Evolutionary conservation across 2,113 vertebrate species (phyloP).

Genomic region (Crotalus helleri): DNA sequence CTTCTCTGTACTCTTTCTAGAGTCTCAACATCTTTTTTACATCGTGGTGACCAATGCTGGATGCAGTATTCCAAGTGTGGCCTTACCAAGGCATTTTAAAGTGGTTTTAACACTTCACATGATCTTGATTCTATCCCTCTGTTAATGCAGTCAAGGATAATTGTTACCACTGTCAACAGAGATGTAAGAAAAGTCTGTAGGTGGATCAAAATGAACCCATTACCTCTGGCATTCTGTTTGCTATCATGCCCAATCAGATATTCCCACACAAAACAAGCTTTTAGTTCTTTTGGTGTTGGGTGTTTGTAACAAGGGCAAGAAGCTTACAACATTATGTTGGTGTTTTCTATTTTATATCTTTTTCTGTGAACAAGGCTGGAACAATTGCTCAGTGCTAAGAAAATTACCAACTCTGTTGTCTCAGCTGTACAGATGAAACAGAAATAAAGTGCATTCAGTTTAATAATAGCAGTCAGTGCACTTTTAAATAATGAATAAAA

Average conservation of each 20-base stretch:
- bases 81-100: too few relatives aligned
- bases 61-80: too few relatives aligned
- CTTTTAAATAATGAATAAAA: background rate
- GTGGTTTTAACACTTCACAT: too few relatives aligned
- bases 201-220: background rate
- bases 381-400: background rate
- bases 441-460: background rate
- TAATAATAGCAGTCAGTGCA: background rate
- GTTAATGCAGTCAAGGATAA: background rate
- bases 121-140: too few relatives aligned
- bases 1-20: too few relatives aligned
- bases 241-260: background rate
- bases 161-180: background rate
- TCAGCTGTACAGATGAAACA: background rate
- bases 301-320: background rate
- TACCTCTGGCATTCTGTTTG: background rate
- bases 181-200: background rate
- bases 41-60: too few relatives aligned
- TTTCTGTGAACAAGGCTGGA: background rate
- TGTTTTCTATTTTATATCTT: background rate
- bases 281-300: background rate
- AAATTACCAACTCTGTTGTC: background rate
- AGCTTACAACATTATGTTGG: background rate
- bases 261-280: background rate
- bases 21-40: too few relatives aligned